phyloP scores from a whole-genome alignment of 2,113 vertebrate species.

The Pelobates fuscus region DNA sequence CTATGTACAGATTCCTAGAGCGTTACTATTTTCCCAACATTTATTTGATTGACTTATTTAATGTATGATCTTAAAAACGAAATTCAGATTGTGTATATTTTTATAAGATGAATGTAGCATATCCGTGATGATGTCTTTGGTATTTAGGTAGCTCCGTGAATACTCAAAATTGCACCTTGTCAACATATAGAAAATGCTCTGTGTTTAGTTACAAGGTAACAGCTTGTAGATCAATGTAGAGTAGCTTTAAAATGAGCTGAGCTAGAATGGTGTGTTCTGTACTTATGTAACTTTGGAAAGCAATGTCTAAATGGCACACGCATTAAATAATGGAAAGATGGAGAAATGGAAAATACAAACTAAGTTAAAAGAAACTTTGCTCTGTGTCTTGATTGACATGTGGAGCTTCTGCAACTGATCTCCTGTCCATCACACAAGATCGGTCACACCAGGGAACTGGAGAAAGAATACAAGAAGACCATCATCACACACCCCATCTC shows the following conservation, averaged over 20 bases:
- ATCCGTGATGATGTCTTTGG: too few species aligned
- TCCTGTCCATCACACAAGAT: constrained; percentile 37
- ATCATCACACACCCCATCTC: constrained; percentile 45
- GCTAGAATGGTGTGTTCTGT: neutral
- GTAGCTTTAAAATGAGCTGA: neutral
- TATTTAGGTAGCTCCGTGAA: too few species aligned
- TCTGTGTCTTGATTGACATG: constrained; percentile 31
- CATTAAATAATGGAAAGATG: constrained; percentile 29
- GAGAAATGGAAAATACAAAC: constrained; percentile 17
- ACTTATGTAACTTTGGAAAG: constrained; percentile 32
- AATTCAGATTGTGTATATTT: too few species aligned
- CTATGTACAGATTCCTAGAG: too few species aligned
- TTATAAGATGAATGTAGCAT: too few species aligned
- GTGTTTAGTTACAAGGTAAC: too few species aligned
- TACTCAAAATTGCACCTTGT: too few species aligned
- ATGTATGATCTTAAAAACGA: too few species aligned
- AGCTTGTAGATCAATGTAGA: neutral
- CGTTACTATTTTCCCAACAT: too few species aligned
- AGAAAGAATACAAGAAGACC: constrained; percentile 44
- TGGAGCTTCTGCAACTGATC: constrained; percentile 31
- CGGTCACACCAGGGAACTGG: constrained; percentile 45
- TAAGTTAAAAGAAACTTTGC: constrained; percentile 28
- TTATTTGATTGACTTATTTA: too few species aligned
- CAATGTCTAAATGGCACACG: constrained; percentile 4
- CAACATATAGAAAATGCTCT: too few species aligned